These are phyloP conservation scores for Engraulis encrasicolus DNA, from an alignment of 2,113 vertebrate species.

Conservation along the genomic window DNA sequence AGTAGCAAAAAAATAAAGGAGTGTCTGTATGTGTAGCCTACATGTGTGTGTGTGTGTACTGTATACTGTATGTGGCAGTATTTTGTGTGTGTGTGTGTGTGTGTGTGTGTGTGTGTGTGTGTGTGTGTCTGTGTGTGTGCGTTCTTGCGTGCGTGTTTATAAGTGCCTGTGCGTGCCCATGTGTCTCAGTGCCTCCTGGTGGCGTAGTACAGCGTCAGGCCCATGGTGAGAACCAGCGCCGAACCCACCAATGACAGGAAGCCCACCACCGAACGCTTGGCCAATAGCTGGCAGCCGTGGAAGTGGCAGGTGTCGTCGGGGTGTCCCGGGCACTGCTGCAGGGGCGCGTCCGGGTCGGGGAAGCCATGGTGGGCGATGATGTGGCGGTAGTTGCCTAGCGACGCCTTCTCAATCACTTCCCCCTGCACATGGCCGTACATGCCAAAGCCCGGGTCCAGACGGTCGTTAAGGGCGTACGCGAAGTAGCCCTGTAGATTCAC, in stretches of 20 bases:
- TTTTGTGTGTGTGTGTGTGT: too few relatives aligned
- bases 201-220: conserved; percentile 85
- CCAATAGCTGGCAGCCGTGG: conserved; percentile 70
- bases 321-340: conserved; percentile 72
- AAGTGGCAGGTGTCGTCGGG: conserved; percentile 68
- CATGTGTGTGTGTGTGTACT: too few relatives aligned
- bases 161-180: too few relatives aligned
- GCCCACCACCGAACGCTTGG: conserved; percentile 80
- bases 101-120: too few relatives aligned
- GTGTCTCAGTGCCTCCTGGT: conserved; percentile 68
- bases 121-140: too few relatives aligned
- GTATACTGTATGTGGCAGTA: too few relatives aligned
- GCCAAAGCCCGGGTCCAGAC: conserved; percentile 85
- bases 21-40: too few relatives aligned
- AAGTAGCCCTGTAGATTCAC: conserved; percentile 95
- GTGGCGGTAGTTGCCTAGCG: conserved; percentile 84
- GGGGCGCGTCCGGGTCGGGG: conserved; percentile 63
- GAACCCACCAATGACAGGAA: conserved; percentile 84
- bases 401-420: conserved; percentile 85
- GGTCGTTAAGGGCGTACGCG: conserved; percentile 89
- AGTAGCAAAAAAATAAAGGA: too few relatives aligned
- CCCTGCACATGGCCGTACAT: conserved; percentile 83
- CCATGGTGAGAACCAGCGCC: conserved; percentile 81
- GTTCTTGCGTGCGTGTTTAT: too few relatives aligned
- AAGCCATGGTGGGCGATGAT: conserved; percentile 90